Conservation (phyloP, 1,140 invertebrate species). For the Halictus rubicundus region DNA sequence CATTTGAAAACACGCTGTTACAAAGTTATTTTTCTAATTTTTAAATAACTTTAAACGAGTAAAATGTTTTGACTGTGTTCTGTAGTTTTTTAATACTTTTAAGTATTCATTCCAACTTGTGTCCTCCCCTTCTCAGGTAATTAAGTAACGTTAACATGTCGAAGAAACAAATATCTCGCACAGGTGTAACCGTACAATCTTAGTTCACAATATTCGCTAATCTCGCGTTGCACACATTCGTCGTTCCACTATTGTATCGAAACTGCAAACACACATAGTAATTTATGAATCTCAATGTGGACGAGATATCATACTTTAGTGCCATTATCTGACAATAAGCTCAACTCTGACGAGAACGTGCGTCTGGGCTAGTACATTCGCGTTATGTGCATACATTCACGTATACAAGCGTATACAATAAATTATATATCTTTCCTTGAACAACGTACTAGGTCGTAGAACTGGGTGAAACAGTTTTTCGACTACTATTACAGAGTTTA, state of each 20-base stretch:
- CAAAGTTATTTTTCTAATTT: background rate
- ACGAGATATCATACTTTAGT: conserved; percentile 46
- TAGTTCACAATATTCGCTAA: conserved; percentile 19
- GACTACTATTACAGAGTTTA: background rate
- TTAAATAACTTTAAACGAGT: background rate
- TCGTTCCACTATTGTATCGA: background rate
- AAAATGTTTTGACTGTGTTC: background rate
- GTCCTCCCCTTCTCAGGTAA: background rate
- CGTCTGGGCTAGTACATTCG: background rate
- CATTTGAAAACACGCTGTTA: background rate
- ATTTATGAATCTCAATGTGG: conserved; percentile 13
- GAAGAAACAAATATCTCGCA: conserved; percentile 11
- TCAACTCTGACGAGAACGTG: conserved; percentile 43
- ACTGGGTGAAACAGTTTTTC: conserved; percentile 15
- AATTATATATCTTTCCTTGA: conserved; percentile 24
- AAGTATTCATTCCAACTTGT: background rate
- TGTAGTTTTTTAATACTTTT: background rate
- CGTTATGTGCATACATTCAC: conserved; percentile 1
- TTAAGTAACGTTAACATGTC: conserved; percentile 30
- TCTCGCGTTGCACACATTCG: conserved; percentile 4
- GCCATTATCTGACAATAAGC: conserved; percentile 46
- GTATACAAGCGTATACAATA: conserved; percentile 22
- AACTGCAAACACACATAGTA: conserved; percentile 11
- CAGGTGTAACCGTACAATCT: conserved; percentile 13
- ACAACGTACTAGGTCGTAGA: conserved; percentile 13